Evolutionary conservation across 92 coral and sea anemone species (phyloP), one percentile per base, ranked within the genome.

Genomic region (Actinostola sp.): DNA sequence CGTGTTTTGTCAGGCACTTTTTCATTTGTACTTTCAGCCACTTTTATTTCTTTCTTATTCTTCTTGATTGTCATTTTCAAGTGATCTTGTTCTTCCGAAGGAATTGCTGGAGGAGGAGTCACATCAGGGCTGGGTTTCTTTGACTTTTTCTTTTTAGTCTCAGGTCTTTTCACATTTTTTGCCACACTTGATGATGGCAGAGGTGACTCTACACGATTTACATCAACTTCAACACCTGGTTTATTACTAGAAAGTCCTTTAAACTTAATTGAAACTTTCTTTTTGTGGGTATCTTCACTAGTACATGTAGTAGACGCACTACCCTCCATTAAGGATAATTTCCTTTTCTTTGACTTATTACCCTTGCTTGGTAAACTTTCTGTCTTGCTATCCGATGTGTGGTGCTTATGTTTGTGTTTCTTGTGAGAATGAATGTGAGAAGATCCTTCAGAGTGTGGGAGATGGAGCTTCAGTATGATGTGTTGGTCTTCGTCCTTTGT

Each of bases 11-110:
- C 27, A 48, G 58, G 19, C 39, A 26, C 20, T 11, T 45, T 21
- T 20, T 61, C 32, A 13, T 10, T 56, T 19, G 32, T 60, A 24
- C 50, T 42, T 31, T 38, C 60, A 34, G 32, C 2, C 11, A 72
- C 66, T 8, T 59, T 63, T 17, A 50, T 16, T 13, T 52, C 68
- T 58, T 77, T 53, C 60, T 88, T 84, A 36, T 66, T 78, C 64
- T 89, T 93, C 36, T 93, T 93, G 32, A 93, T 93, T 44, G 90
- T 88, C n/a, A 93, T 68, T 68, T 90, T 93, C 23, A 93, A 93
- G 61, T 72, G 96, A 69, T 82, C 72, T 64, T 76, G 41, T 50
- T 82, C 86, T 39, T 67, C 62, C 8, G 72, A 77, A 28, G 60
- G 43, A 31, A 61, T 73, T 0, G 73, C 41, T 15, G 33, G 33